Evolutionary conservation across 2,113 vertebrate genomes (phyloP).

Genomic region (Ascaphus truei): DNA sequence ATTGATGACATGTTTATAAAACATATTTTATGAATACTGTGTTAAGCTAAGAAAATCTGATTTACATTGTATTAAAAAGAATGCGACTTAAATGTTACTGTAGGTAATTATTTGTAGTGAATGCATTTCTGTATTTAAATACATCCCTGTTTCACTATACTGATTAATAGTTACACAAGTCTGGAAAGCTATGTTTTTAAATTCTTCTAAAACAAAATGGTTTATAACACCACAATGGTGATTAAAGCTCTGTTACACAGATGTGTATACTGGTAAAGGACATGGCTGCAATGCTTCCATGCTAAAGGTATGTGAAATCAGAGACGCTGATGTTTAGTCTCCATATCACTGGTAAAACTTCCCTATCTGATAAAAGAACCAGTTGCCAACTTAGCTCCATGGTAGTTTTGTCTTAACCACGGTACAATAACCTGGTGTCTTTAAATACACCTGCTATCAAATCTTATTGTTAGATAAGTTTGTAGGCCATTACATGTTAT

Average conservation of each 20-base stretch:
- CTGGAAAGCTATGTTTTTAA: background rate
- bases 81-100: too few relatives aligned
- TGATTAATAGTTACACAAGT: background rate
- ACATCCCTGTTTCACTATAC: background rate
- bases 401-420: slow-evolving; percentile 69
- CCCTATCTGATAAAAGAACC: slow-evolving; percentile 73
- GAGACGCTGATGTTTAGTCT: slow-evolving; percentile 94
- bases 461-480: slow-evolving; percentile 87
- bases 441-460: slow-evolving; percentile 93
- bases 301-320: slow-evolving; percentile 94
- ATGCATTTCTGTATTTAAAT: background rate
- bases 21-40: too few relatives aligned
- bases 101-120: background rate
- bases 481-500: too few relatives aligned
- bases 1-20: too few relatives aligned
- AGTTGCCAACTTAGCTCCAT: slow-evolving; percentile 63
- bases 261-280: slow-evolving; percentile 75
- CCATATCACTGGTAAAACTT: slow-evolving; percentile 71
- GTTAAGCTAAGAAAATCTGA: too few relatives aligned
- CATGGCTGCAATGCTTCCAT: slow-evolving; percentile 67
- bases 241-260: slow-evolving; percentile 71
- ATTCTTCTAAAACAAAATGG: slow-evolving; percentile 16
- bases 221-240: slow-evolving; percentile 44
- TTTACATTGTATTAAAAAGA: too few relatives aligned
- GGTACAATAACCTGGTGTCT: slow-evolving; percentile 84